A percentile compares a stretch with the other conserved stretches of the same genome.
Conservation (phyloP, 1,140 invertebrate species). For the Hestina assimilis region DNA sequence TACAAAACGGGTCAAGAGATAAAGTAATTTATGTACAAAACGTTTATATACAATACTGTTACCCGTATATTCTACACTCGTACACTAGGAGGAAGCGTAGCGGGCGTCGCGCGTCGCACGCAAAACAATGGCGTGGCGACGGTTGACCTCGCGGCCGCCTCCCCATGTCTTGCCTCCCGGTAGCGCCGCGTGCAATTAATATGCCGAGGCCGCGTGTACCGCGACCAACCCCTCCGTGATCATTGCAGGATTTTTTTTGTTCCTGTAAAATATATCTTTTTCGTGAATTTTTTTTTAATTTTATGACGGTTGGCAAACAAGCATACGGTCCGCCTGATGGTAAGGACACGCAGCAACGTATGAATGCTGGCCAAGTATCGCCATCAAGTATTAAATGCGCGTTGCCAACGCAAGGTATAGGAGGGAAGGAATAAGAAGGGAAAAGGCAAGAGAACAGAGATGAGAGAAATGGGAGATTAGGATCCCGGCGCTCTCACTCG, state of each 20-base stretch:
- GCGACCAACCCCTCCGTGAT: constrained; percentile 28
- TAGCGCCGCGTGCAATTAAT: constrained; percentile 77
- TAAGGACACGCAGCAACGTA: too few relatives aligned
- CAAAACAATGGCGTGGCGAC: constrained; percentile 77
- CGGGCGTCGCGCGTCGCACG: constrained; percentile 36
- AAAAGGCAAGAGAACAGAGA: too few relatives aligned
- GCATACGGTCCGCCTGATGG: too few relatives aligned
- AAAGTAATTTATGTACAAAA: background rate
- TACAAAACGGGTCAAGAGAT: too few relatives aligned
- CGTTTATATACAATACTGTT: background rate
- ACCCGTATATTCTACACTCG: constrained; percentile 2
- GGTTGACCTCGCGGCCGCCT: constrained; percentile 73
- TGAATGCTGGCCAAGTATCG: too few relatives aligned
- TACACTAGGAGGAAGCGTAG: constrained; percentile 33
- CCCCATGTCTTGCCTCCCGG: constrained; percentile 67
- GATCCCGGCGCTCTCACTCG: too few relatives aligned
- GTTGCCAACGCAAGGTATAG: too few relatives aligned
- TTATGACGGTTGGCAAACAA: too few relatives aligned
- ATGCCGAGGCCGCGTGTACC: constrained; percentile 70
- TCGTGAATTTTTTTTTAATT: too few relatives aligned
- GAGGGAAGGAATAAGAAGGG: too few relatives aligned
- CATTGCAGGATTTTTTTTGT: constrained; percentile 11
- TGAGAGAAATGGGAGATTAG: too few relatives aligned
- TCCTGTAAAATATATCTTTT: background rate
- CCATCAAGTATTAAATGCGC: too few relatives aligned